These are phyloP conservation scores for Sylvia borin DNA, from an alignment of 2,797 vertebrate genomes.

Conservation along the genomic window DNA sequence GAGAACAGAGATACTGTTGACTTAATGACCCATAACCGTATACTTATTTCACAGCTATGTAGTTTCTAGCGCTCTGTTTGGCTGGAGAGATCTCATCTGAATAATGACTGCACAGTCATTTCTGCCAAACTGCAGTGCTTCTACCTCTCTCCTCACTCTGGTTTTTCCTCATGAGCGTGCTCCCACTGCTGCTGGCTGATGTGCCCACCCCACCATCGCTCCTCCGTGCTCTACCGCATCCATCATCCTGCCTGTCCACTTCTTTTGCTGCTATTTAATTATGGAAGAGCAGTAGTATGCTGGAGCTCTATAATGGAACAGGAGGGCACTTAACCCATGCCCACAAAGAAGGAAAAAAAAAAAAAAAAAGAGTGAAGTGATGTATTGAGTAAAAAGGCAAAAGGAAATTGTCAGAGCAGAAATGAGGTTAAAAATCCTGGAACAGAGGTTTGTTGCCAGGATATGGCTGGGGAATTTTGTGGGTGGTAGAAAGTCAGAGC, in stretches of 20 bases:
- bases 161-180: accelerated
- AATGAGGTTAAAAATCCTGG: background rate
- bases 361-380: background rate
- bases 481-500: background rate
- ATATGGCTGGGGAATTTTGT: background rate
- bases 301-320: background rate
- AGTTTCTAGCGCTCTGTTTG: conserved; percentile 11
- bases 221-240: background rate
- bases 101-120: background rate
- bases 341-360: background rate
- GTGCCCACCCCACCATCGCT: background rate
- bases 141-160: background rate
- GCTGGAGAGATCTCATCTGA: conserved; percentile 31
- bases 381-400: background rate
- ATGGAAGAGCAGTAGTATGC: background rate
- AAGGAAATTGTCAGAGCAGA: background rate
- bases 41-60: conserved; percentile 37
- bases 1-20: background rate
- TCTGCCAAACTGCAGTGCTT: background rate
- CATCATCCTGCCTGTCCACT: background rate
- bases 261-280: conserved; percentile 3
- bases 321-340: background rate
- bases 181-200: background rate
- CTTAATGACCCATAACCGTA: background rate
- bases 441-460: background rate